Evolutionary conservation across 2,797 vertebrate genomes (phyloP), one percentile per base, ranked within the genome.

Genomic region (Hyperoplus lanceolatus): DNA sequence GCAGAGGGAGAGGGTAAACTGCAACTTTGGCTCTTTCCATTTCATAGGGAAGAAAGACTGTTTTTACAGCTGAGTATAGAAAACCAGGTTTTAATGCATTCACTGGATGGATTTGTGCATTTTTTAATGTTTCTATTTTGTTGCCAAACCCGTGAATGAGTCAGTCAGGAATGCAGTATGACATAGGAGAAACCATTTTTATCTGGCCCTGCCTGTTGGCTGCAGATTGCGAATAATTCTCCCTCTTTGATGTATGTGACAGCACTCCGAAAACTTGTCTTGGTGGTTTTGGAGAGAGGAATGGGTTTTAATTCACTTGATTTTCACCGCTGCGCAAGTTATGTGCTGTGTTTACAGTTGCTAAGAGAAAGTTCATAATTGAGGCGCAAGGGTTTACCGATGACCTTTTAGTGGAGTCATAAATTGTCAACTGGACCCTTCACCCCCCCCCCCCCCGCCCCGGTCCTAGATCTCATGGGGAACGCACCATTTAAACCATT

Each of bases 401-500:
- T 88, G 91, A 93, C 92, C 90, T 94, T 91, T 29, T 82, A 79
- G 74, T 72, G 80, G 90, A 91, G 90, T 89, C 81, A 51, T 86
- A 89, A 89, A 91, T 83, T 73, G 83, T 75, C 88, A 89, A 79
- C 89, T 83, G 83, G 88, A 88, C 87, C 88, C 83, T 84, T 92
- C 84, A 89, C 86, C 87, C 71, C 8, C 70, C 70, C 89, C 82
- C 84, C 82, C 87, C 71, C 9, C 70, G 71, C 89, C 83, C 84
- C 82, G 54, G 73, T 71, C 63, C 54, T 58, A 65, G 68, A 81
- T 92, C 89, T 90, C 75, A 75, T 3, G 39, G 71, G 87, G 89
- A 90, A 86, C 38, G 73, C 76, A 78, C 79, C 91, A 89, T 91
- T 92, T 86, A 92, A 91, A 84, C 87, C 92, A 94, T 94, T 93